Conservation (phyloP, 2,888 invertebrate species). For the Barypeithes pellucidus region DNA sequence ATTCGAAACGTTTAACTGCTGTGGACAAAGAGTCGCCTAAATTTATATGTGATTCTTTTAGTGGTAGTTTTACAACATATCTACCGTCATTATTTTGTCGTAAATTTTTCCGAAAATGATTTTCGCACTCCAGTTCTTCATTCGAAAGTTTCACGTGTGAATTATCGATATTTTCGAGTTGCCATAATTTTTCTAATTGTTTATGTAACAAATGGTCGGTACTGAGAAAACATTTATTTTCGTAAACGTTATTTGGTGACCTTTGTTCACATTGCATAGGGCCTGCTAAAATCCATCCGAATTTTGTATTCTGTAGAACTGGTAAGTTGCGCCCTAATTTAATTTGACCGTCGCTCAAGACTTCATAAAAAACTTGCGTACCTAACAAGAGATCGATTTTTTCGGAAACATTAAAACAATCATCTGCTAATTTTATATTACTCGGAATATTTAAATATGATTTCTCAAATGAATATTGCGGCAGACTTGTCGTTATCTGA, state of each 20-base stretch:
- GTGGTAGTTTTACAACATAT: conserved; percentile 22
- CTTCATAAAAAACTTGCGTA: too few relatives aligned
- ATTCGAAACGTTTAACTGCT: conserved; percentile 16
- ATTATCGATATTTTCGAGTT: conserved; percentile 23
- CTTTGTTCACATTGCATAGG: background rate
- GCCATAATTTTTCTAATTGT: conserved; percentile 32
- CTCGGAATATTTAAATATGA: too few relatives aligned
- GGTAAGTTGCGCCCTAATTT: conserved; percentile 5
- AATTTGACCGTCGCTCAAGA: background rate
- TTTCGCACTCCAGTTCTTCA: conserved; percentile 13
- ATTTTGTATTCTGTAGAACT: conserved; percentile 9
- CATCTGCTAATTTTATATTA: too few relatives aligned
- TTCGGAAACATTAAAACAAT: too few relatives aligned
- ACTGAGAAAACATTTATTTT: too few relatives aligned
- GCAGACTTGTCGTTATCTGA: background rate
- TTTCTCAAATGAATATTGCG: too few relatives aligned
- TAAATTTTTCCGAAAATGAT: conserved; percentile 13
- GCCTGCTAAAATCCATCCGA: conserved; percentile 24
- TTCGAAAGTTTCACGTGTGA: conserved; percentile 2
- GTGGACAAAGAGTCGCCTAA: conserved; percentile 26
- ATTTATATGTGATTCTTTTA: conserved; percentile 18
- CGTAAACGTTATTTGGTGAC: too few relatives aligned
- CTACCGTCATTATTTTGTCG: conserved; percentile 10
- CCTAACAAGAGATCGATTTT: too few relatives aligned
- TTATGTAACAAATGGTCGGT: conserved; percentile 4